Base-by-base conservation (phyloP, 2,888 invertebrate genomes). In the Acholoe squamosa region DNA sequence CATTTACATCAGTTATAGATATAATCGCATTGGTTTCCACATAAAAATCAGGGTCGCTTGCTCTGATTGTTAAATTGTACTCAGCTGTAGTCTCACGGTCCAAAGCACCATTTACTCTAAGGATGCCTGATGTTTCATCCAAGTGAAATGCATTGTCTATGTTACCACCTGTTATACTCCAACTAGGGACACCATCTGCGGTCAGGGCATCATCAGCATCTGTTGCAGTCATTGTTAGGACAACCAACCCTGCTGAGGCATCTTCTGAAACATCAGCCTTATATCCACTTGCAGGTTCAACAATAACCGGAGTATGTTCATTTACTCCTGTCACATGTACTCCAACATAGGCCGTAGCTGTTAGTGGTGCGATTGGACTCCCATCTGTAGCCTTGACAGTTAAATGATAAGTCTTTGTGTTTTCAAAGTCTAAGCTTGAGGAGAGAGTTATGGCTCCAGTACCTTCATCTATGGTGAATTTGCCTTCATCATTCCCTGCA, bases 151-250 rank as follows among this genome's bases (percentile, higher is more conserved):
- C 12, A 16, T 84, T 19, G 7, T 84, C n/a, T 31, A 3, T 22
- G 25, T 84, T 51, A 14, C 84, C 84, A 25, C 14, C 0, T 7
- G 84, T 33, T 34, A 84, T 84, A 25, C 34, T 84, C 19, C 22
- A 84, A 51, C 3, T 1, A 43, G 33, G 34, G 25, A 25, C n/a
- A 33, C 43, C 51, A 43, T 91, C 91, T 1, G 92, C 92, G 90
- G 94, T 94, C 25, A 90, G 92, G 1, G 93, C 93, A 0, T 80
- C 91, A 84, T 95, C 95, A 0, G 89, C 91, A 89, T 95, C 95
- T 16, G 93, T 93, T 0, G 93, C 94, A 86, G 93, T 94, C 3
- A 92, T 92, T 3, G 89, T 67, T 5, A 94, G 93, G 84, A 94
- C 90, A 0, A 91, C 51, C n/a, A 93, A 93, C n/a, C 93, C 93